phyloP scores from a whole-genome alignment of 2,888 invertebrate species.

The Tyria jacobaeae region DNA sequence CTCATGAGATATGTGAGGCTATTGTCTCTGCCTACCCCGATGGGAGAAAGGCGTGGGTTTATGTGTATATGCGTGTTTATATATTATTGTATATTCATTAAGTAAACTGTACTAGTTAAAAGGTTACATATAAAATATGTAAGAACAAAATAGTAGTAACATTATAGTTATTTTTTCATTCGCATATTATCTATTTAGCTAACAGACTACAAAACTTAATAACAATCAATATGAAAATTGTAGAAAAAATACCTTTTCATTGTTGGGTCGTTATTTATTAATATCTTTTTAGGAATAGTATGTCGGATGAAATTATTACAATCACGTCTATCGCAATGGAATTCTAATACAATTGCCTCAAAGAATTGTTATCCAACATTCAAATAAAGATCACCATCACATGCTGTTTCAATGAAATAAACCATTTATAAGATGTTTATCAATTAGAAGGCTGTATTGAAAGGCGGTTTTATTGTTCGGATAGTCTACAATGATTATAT shows the following conservation, averaged over 20 bases:
- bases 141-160: no score
- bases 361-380: slow-evolving; percentile 10
- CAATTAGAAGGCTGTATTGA: slow-evolving; percentile 16
- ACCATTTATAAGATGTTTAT: slow-evolving; percentile 34
- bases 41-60: no score
- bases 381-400: slow-evolving; percentile 19
- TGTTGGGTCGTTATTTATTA: slow-evolving; percentile 1
- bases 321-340: slow-evolving; percentile 25
- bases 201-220: no score
- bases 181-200: no score
- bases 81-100: no score
- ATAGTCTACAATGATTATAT: background rate
- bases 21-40: no score
- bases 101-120: no score
- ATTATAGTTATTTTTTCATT: no score
- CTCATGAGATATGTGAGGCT: no score
- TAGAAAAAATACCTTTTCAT: background rate
- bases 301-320: slow-evolving; percentile 37
- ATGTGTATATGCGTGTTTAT: no score
- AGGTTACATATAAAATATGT: no score
- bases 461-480: slow-evolving; percentile 13
- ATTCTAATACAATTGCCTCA: slow-evolving; percentile 16
- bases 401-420: no score
- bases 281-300: slow-evolving; percentile 28
- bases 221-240: background rate